Conservation (phyloP, 2,797 vertebrate genomes). For the Phataginus tetradactyla region DNA sequence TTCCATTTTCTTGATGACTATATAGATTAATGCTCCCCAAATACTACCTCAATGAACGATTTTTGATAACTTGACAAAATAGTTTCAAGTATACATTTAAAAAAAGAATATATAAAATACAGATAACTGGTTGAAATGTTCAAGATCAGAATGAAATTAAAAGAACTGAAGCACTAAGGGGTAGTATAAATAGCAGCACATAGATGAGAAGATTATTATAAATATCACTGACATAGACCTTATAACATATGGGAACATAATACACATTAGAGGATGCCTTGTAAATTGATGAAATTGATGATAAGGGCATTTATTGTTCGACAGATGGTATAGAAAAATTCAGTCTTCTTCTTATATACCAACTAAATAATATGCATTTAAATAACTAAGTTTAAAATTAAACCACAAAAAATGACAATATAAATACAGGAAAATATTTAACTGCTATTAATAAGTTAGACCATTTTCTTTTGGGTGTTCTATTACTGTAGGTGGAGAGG, state of each 20-base stretch:
- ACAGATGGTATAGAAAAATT: neutral
- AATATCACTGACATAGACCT: neutral
- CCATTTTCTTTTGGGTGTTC: neutral
- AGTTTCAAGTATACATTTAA: neutral
- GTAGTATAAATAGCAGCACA: neutral
- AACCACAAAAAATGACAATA: neutral
- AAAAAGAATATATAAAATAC: neutral
- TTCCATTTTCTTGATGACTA: neutral
- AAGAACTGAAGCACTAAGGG: neutral
- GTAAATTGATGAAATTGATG: neutral
- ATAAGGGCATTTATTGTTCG: neutral
- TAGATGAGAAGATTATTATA: neutral
- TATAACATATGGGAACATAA: neutral
- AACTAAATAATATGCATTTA: neutral
- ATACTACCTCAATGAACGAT: neutral
- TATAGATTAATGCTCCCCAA: neutral
- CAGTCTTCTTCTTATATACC: neutral
- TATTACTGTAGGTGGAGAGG: neutral
- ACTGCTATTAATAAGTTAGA: neutral
- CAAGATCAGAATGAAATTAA: neutral
- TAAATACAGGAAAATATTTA: neutral
- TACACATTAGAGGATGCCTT: neutral
- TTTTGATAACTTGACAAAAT: neutral
- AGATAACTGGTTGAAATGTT: neutral
- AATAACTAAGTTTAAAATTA: constrained; percentile 20